A percentile compares a stretch with the other conserved stretches of the same genome.
Conservation (phyloP, 2,113 vertebrate genomes). For the Malurus elegans region DNA sequence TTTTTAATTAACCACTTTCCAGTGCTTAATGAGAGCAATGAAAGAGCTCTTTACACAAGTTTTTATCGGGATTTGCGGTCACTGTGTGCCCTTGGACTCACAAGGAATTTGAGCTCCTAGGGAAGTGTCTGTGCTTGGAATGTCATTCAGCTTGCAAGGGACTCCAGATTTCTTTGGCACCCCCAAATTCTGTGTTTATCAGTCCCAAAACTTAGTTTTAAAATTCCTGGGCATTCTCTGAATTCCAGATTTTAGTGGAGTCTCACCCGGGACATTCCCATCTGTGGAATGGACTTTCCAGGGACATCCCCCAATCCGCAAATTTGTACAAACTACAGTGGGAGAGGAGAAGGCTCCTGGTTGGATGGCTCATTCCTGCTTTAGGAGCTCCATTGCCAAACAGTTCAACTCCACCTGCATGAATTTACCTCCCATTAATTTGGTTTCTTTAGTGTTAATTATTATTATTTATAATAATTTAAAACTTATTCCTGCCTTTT, state of each 20-base stretch:
- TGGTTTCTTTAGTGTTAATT: background rate
- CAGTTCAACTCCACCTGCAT: background rate
- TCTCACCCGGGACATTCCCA: accelerated
- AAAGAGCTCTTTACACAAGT: background rate
- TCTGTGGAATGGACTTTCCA: background rate
- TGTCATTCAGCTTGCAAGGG: background rate
- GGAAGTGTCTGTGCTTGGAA: background rate
- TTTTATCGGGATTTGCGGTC: background rate
- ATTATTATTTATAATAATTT: background rate
- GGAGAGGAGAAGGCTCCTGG: background rate
- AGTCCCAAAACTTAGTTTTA: background rate
- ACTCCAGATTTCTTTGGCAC: accelerated
- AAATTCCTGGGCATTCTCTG: background rate
- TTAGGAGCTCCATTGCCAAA: background rate
- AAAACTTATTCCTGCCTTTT: background rate
- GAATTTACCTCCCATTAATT: background rate
- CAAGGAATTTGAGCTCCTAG: background rate
- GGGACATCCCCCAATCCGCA: background rate
- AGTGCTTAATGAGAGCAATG: background rate
- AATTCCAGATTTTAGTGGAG: background rate
- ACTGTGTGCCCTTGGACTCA: background rate
- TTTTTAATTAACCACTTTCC: background rate
- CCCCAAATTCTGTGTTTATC: background rate
- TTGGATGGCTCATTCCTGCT: background rate
- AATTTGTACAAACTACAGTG: background rate